phyloP scores from a whole-genome alignment of 2,113 vertebrate genomes.

The Uria lomvia region DNA sequence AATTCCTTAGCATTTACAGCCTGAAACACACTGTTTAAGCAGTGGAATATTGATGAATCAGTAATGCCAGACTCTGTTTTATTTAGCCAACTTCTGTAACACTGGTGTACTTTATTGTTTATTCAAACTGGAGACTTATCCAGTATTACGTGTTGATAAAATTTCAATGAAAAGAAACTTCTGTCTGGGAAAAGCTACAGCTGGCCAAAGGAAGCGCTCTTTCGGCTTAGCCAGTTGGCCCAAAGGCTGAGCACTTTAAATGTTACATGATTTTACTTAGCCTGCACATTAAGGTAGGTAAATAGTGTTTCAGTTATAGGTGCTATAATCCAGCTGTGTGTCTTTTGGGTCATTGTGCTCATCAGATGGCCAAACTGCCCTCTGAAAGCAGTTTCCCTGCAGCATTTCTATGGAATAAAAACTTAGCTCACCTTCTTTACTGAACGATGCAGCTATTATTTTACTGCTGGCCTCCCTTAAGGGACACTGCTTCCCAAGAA shows the following conservation, averaged over 20 bases:
- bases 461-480: not conserved
- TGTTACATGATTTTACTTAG: not conserved
- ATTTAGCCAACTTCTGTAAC: not conserved
- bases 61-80: not conserved
- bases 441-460: not conserved
- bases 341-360: not conserved
- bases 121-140: not conserved
- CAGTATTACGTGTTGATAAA: conserved; percentile 7
- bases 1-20: not conserved
- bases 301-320: not conserved
- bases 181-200: not conserved
- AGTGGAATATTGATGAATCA: not conserved
- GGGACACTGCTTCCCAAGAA: not conserved
- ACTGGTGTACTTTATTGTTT: conserved; percentile 1
- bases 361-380: not conserved
- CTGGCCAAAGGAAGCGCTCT: not conserved
- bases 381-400: not conserved
- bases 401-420: not conserved
- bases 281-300: not conserved
- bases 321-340: not conserved
- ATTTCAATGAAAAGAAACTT: not conserved
- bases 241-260: not conserved
- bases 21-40: not conserved
- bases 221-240: not conserved
- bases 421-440: not conserved